Percentiles rank a stretch among this genome's conserved stretches.
Conservation (phyloP, 2,797 vertebrate genomes). For the Ctenochaetus hawaiiensis region DNA sequence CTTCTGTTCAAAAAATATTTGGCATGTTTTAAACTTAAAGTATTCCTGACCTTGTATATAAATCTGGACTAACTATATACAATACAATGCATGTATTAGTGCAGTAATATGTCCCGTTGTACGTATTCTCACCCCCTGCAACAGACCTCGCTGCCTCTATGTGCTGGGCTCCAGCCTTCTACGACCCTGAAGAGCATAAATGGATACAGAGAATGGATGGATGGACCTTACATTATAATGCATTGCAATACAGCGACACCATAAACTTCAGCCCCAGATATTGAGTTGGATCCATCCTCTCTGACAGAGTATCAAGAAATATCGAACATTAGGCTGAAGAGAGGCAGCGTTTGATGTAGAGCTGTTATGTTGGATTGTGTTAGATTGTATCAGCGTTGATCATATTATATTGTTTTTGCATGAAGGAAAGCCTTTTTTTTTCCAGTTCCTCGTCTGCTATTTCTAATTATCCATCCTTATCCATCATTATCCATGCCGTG, state of each 20-base stretch:
- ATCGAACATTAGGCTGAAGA: slow-evolving; percentile 13
- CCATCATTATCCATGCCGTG: slow-evolving; percentile 11
- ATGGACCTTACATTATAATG: slow-evolving; percentile 5
- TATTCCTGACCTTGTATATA: too few species aligned
- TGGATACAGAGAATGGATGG: slow-evolving; percentile 21
- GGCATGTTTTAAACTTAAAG: too few species aligned
- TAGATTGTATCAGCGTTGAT: slow-evolving; percentile 1
- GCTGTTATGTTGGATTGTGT: slow-evolving; percentile 5
- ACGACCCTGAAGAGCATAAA: slow-evolving; percentile 14
- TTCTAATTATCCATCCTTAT: not conserved
- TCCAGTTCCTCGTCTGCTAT: slow-evolving; percentile 3
- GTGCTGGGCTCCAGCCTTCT: not conserved
- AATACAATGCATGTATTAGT: too few species aligned
- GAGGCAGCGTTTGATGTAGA: slow-evolving; percentile 1
- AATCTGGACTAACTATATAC: too few species aligned
- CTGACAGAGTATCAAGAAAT: slow-evolving; percentile 31
- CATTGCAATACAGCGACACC: slow-evolving; percentile 17
- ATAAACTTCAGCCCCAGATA: slow-evolving; percentile 21
- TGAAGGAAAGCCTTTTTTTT: slow-evolving; percentile 9
- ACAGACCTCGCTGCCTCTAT: too few species aligned
- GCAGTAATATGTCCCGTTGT: too few species aligned
- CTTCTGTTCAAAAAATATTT: too few species aligned
- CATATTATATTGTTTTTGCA: slow-evolving; percentile 1
- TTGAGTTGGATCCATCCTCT: slow-evolving; percentile 28
- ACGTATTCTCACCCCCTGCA: too few species aligned